Base-by-base conservation (phyloP, 2,113 vertebrate genomes). In the Carassius auratus region DNA sequence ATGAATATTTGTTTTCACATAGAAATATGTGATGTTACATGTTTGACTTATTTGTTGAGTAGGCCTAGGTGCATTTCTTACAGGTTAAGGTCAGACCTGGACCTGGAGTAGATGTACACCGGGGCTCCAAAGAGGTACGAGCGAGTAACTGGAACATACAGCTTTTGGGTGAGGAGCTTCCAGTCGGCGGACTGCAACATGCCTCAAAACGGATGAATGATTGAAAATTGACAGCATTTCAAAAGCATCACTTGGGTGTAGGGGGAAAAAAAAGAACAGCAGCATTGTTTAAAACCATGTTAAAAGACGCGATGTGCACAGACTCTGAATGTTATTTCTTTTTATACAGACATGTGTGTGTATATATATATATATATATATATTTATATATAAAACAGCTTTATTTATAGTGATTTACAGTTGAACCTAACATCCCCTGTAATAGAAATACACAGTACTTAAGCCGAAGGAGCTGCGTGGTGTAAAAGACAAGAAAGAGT, bases 341-440 rank as follows among this genome's bases (percentile, higher is more conserved):
- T 93, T 94, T 91, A 93, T 88, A 94, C 90, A 92, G 87, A 92
- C 4, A 3, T 94, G 74, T 38, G 36, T 36, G 36, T 36, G 4
- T 91, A 88, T 92, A 95, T 92, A 92, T 92, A 91, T 92, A 91
- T 87, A 87, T 94, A 90, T 45, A 91, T 90, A 42, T 89, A 94
- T 94, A 96, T 90, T 73, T 89, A 94, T 94, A 96, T 96, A 96
- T 91, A 93, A 93, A 95, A 94, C 88, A 83, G 87, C 94, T 95
- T 95, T 98, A 97, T 99, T 97, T 98, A 98, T 99, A 97, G 95
- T 94, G 92, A 96, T 99, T 96, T 99, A 99, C 97, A 96, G 89
- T 92, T 91, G 93, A 88, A 87, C 92, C 91, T 93, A 94, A 98
- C 95, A 89, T 91, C 89, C 93, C 89, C 91, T 92, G 94, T 93